Evolutionary conservation across 2,113 vertebrate species (phyloP), one percentile per base, ranked within the genome.

Genomic region (Chamaea fasciata): DNA sequence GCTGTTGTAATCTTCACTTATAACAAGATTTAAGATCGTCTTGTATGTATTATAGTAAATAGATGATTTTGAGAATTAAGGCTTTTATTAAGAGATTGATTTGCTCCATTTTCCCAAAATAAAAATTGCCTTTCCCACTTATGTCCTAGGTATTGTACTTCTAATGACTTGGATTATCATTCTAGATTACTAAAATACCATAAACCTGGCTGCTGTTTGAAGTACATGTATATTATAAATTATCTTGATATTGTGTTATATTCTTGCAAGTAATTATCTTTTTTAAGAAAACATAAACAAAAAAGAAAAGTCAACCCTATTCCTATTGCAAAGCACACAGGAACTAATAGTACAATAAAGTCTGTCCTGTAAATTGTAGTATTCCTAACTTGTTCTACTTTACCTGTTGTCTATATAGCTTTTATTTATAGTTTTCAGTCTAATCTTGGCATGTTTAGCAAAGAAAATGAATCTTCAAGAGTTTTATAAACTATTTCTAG

Each of bases 41-140:
- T 97, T 97, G 98, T 98, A 97, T 99, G 98, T 99, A 98, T 98
- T 98, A 98, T 98, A 99, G 98, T 99, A 98, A 98, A 98, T 98
- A 99, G 98, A 98, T 98, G 96, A 98, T 98, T 99, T 99, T 99
- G 98, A 98, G 98, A 98, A 98, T 98, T 96, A 96, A 98, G 94
- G 85, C 95, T 98, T 98, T 97, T 98, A 98, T 97, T 98, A 98
- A 98, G 94, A 98, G 97, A 98, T 98, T 98, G 97, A 97, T 98
- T 98, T 98, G 96, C 97, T 98, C 95, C 94, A 95, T 98, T 97
- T 97, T 94, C 91, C 90, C 92, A 93, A 98, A 98, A 98, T 98
- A 98, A 98, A 98, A 98, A 94, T 73, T 97, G 83, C 96, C 97
- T 97, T 98, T 98, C 93, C 95, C 87, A 97, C 89, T 96, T 97